phyloP scores from a whole-genome alignment of 2,113 vertebrate species.

The Cichladusa arquata region DNA sequence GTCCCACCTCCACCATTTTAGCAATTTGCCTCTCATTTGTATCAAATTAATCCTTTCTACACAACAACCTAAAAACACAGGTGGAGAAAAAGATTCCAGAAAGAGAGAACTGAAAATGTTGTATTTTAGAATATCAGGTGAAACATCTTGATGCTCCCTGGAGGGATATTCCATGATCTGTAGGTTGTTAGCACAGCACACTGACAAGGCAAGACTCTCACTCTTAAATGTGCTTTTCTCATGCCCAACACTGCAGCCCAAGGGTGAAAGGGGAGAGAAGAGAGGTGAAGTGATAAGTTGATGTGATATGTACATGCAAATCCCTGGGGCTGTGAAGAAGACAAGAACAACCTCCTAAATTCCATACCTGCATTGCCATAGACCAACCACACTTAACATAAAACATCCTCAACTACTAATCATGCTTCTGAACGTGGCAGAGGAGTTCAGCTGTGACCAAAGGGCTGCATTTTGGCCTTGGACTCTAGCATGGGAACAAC shows the following conservation, averaged over 20 bases:
- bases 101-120: not conserved
- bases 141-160: not conserved
- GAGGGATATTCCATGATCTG: not conserved
- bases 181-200: not conserved
- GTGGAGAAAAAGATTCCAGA: not conserved
- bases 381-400: not conserved
- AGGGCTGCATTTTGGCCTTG: not conserved
- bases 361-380: too few species aligned
- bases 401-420: not conserved
- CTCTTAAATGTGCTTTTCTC: not conserved
- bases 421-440: not conserved
- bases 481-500: accelerated
- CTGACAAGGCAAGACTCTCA: not conserved
- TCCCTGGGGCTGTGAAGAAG: not conserved
- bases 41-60: not conserved
- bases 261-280: not conserved
- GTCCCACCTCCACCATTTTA: too few species aligned
- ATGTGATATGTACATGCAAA: too few species aligned
- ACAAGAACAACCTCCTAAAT: not conserved
- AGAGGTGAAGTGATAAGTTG: not conserved
- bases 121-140: not conserved
- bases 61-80: not conserved
- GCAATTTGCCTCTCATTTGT: not conserved
- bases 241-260: not conserved
- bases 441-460: not conserved